A percentile compares a stretch with the other conserved stretches of the same genome.
Evolutionary conservation across 2,888 invertebrate genomes (phyloP).

Genomic region (Stegophylla sp.): DNA sequence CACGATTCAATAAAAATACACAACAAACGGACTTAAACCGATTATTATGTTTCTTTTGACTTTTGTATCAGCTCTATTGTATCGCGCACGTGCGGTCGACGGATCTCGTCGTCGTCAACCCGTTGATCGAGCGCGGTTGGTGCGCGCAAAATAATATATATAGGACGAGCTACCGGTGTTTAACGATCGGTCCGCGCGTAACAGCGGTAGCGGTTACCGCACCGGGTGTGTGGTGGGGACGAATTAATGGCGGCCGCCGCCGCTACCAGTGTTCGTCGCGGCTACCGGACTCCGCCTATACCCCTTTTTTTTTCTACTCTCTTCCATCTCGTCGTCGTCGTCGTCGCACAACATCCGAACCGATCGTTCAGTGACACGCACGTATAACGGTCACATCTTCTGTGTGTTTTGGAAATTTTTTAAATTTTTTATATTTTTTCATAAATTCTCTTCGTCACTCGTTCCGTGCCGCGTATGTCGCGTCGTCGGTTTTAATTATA

Average conservation of each 20-base stretch:
- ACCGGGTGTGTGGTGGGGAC: slow-evolving; percentile 9
- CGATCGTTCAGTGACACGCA: not conserved
- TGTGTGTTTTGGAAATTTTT: not conserved
- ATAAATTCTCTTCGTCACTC: too few relatives aligned
- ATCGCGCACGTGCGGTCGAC: not conserved
- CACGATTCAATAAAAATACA: too few relatives aligned
- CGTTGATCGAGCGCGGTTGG: slow-evolving; percentile 46
- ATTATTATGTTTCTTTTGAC: too few relatives aligned
- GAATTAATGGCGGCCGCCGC: slow-evolving; percentile 18
- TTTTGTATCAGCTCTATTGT: too few relatives aligned
- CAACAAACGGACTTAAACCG: too few relatives aligned
- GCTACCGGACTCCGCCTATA: slow-evolving; percentile 58
- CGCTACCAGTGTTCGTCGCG: slow-evolving; percentile 49
- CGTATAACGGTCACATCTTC: not conserved
- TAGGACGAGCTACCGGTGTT: slow-evolving; percentile 48
- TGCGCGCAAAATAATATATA: slow-evolving; percentile 8
- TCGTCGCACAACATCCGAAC: not conserved
- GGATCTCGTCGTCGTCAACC: not conserved
- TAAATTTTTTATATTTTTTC: not conserved
- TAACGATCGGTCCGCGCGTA: slow-evolving; percentile 34
- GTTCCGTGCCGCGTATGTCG: not conserved
- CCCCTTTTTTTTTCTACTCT: slow-evolving; percentile 24
- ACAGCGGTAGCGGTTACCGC: not conserved
- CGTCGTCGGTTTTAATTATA: not conserved
- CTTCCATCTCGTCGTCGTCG: not conserved